A percentile compares a stretch with the other conserved stretches of the same genome.
Evolutionary conservation across 2,888 invertebrate species (phyloP).

Genomic region (Schizotus pectinicornis): DNA sequence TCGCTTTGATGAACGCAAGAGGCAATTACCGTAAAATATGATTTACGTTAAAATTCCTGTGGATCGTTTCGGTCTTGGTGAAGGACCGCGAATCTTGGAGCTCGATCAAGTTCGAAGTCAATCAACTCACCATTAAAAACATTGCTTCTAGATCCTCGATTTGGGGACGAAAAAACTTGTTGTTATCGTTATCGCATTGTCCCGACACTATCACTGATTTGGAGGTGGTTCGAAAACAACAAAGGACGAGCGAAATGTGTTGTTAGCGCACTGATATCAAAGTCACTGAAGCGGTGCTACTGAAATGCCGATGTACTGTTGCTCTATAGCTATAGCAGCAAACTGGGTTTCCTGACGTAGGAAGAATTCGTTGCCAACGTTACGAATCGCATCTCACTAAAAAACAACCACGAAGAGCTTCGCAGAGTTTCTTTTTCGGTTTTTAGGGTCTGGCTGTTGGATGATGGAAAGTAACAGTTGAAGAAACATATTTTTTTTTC

Average conservation of each 20-base stretch:
- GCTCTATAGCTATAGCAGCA: slow-evolving; percentile 20
- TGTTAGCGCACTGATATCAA: slow-evolving; percentile 2
- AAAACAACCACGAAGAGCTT: neutral
- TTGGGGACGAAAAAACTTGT: too few species aligned
- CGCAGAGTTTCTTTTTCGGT: too few species aligned
- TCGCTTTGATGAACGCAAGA: too few species aligned
- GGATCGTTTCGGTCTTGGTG: too few species aligned
- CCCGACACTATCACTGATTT: too few species aligned
- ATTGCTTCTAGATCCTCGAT: too few species aligned
- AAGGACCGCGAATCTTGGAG: too few species aligned
- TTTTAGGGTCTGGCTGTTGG: neutral
- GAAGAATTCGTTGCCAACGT: slow-evolving; percentile 44
- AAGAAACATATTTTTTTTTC: neutral
- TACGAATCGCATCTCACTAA: slow-evolving; percentile 15
- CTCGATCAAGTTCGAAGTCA: too few species aligned
- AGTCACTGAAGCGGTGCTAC: slow-evolving; percentile 26
- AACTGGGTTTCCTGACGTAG: slow-evolving; percentile 39
- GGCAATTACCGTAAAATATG: too few species aligned
- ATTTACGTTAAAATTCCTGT: too few species aligned
- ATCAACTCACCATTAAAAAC: too few species aligned
- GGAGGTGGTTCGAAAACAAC: neutral
- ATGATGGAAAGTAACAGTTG: neutral
- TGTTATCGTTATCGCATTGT: too few species aligned
- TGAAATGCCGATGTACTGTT: slow-evolving; percentile 40
- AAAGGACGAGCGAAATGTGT: neutral